phyloP scores from a whole-genome alignment of 2,113 vertebrate species.

The Ciconia boyciana region DNA sequence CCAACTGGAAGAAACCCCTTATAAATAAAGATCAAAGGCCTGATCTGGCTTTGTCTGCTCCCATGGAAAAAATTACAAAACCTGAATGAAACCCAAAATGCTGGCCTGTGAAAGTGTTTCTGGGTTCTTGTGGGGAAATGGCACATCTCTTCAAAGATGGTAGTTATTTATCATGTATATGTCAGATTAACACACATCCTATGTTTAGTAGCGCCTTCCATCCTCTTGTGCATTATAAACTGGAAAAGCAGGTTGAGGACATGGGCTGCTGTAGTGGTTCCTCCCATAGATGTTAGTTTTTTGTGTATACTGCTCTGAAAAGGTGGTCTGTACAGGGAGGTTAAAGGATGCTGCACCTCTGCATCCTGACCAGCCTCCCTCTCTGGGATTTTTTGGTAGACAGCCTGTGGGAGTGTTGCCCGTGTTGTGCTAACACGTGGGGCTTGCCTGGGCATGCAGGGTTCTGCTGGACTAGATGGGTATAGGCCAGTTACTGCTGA shows the following conservation, averaged over 20 bases:
- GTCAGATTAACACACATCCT: not conserved
- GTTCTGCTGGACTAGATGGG: not conserved
- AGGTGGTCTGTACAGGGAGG: not conserved
- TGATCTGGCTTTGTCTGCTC: not conserved
- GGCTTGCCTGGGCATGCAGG: not conserved
- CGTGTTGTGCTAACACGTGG: rapidly evolving
- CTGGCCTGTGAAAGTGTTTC: not conserved
- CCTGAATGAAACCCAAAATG: not conserved
- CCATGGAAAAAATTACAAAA: not conserved
- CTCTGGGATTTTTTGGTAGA: not conserved
- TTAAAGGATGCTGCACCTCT: not conserved
- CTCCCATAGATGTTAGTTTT: not conserved
- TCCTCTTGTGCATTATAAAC: not conserved
- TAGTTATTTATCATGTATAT: not conserved
- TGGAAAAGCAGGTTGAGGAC: not conserved
- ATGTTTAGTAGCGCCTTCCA: not conserved
- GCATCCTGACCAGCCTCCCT: not conserved
- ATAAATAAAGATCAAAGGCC: not conserved
- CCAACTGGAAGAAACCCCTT: not conserved
- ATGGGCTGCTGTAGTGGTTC: not conserved
- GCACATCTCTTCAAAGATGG: not conserved
- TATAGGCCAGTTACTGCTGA: not conserved
- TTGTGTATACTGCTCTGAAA: not conserved
- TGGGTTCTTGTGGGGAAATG: not conserved
- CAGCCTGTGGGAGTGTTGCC: not conserved